phyloP scores from a whole-genome alignment of 2,888 invertebrate genomes.

The Agriopis marginaria region DNA sequence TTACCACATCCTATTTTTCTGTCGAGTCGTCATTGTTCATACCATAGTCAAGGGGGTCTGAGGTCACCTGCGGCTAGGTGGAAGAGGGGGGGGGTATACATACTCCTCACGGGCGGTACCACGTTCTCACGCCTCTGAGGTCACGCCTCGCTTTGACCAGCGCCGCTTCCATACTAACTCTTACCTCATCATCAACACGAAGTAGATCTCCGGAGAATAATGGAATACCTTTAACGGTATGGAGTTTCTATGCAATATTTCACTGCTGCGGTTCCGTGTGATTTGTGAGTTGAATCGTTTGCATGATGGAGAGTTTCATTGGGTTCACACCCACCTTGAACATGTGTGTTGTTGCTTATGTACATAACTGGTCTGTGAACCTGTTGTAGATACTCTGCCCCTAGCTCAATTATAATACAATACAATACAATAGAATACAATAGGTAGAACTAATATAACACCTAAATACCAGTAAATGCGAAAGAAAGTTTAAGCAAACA shows the following conservation, averaged over 20 bases:
- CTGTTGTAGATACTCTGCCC: too few species aligned
- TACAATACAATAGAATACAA: too few species aligned
- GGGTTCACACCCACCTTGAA: constrained; percentile 18
- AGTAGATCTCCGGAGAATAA: constrained; percentile 60
- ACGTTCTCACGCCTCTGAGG: constrained; percentile 83
- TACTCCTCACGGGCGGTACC: constrained; percentile 64
- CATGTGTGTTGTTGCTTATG: constrained; percentile 8
- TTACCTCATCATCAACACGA: constrained; percentile 35
- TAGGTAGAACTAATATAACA: too few species aligned
- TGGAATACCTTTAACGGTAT: constrained; percentile 72
- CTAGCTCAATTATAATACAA: too few species aligned
- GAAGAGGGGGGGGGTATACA: constrained; percentile 46
- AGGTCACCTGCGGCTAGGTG: constrained; percentile 54
- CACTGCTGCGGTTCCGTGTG: constrained; percentile 49
- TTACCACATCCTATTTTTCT: constrained; percentile 33
- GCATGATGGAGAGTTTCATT: constrained; percentile 32
- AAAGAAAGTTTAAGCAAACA: too few species aligned
- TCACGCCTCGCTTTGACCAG: constrained; percentile 82
- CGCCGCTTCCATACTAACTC: constrained; percentile 55
- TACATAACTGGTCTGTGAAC: background rate
- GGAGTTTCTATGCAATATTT: constrained; percentile 65
- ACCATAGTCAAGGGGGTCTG: constrained; percentile 55
- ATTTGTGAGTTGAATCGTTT: constrained; percentile 42
- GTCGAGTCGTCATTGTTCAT: constrained; percentile 50
- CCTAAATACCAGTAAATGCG: too few species aligned